Evolutionary conservation across 2,797 vertebrate genomes (phyloP).

Genomic region (Decapterus maruadsi): DNA sequence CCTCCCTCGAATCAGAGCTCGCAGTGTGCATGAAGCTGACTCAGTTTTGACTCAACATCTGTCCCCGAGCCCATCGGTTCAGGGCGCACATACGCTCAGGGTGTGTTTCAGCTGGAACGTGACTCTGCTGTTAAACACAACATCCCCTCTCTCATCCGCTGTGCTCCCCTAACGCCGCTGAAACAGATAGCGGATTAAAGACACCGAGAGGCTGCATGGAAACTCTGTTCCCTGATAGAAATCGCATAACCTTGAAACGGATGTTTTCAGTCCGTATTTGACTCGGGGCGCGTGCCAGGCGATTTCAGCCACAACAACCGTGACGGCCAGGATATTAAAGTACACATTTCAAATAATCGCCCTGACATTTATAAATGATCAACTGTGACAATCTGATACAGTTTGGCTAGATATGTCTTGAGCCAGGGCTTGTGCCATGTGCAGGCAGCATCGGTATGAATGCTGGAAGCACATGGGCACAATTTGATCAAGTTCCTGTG

Average conservation of each 20-base stretch:
- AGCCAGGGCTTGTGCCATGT: conserved; percentile 28
- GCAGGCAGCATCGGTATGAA: conserved; percentile 57
- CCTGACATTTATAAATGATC: conserved; percentile 5
- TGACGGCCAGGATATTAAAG: background rate
- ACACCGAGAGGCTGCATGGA: background rate
- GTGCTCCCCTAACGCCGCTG: background rate
- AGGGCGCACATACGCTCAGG: conserved; percentile 51
- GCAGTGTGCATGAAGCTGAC: conserved; percentile 38
- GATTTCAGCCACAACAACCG: background rate
- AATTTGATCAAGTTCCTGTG: conserved; percentile 66
- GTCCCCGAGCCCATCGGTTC: conserved; percentile 41
- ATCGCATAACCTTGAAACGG: background rate
- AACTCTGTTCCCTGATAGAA: background rate
- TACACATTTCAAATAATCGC: background rate
- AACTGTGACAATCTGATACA: conserved; percentile 10
- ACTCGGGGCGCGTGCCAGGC: background rate
- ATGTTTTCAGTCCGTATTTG: conserved; percentile 26
- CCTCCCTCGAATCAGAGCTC: conserved; percentile 25
- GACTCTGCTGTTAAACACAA: conserved; percentile 55
- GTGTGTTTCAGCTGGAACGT: conserved; percentile 63
- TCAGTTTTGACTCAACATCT: conserved; percentile 69
- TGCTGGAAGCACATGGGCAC: conserved; percentile 60
- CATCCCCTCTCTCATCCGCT: conserved; percentile 9
- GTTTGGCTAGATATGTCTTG: conserved; percentile 24
- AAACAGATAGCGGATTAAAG: conserved; percentile 31